Conservation (phyloP, 2,113 vertebrate genomes). For the Pantherophis guttatus region DNA sequence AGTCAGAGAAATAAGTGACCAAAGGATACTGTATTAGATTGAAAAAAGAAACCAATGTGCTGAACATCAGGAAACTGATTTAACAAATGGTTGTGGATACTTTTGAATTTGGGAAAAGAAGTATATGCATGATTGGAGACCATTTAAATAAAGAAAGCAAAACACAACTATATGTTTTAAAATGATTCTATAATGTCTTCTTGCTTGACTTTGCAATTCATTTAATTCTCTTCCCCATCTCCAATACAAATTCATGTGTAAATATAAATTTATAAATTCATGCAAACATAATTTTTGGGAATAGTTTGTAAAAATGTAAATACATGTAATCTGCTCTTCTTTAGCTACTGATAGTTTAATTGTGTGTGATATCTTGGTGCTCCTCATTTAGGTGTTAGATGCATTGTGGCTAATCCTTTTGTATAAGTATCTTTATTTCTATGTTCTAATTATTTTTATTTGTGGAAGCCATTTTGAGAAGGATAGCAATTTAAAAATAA, state of each 20-base stretch:
- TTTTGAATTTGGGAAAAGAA: background rate
- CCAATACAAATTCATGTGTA: background rate
- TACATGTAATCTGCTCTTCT: background rate
- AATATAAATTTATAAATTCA: background rate
- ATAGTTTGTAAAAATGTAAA: background rate
- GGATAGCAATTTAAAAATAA: background rate
- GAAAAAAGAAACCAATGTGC: background rate
- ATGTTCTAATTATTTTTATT: background rate
- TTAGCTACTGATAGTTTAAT: background rate
- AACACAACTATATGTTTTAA: background rate
- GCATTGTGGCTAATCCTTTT: background rate
- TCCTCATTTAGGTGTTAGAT: background rate
- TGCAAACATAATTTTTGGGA: background rate
- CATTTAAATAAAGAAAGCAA: background rate
- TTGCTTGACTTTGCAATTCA: background rate
- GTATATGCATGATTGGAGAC: background rate
- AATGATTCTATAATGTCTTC: background rate
- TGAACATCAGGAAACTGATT: background rate
- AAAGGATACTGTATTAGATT: background rate
- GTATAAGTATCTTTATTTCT: background rate
- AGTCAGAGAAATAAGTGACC: background rate
- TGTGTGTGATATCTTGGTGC: background rate
- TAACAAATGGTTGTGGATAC: background rate
- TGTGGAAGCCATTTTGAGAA: background rate
- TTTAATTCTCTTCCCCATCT: background rate